A percentile compares a stretch with the other conserved stretches of the same genome.
Conservation (phyloP, 1,140 invertebrate species). For the Maniola jurtina region DNA sequence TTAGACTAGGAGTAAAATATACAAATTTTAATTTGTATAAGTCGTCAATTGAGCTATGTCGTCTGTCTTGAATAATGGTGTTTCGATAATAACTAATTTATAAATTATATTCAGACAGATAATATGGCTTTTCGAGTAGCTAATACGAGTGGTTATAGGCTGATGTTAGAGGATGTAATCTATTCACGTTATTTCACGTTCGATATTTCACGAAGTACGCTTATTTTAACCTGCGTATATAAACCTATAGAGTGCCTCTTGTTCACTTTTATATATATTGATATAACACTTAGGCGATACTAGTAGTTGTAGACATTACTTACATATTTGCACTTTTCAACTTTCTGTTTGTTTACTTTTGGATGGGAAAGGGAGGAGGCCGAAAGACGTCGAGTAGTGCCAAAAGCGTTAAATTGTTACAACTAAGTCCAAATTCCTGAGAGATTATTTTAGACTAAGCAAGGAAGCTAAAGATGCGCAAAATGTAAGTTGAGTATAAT, state of each 20-base stretch:
- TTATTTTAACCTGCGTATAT: slow-evolving; percentile 74
- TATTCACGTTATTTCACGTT: slow-evolving; percentile 63
- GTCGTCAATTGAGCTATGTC: slow-evolving; percentile 25
- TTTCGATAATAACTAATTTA: slow-evolving; percentile 27
- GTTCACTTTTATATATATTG: slow-evolving; percentile 78
- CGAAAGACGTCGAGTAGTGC: slow-evolving; percentile 57
- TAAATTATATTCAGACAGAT: slow-evolving; percentile 26
- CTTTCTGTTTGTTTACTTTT: slow-evolving; percentile 44
- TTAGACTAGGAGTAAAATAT: slow-evolving; percentile 43
- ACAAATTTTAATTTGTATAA: slow-evolving; percentile 31
- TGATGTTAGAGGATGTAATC: slow-evolving; percentile 58
- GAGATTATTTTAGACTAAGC: neutral
- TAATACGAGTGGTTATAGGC: slow-evolving; percentile 44
- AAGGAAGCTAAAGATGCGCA: neutral
- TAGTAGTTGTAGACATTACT: slow-evolving; percentile 67
- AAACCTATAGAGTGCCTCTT: slow-evolving; percentile 80
- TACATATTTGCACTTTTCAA: slow-evolving; percentile 53
- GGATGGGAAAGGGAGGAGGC: slow-evolving; percentile 35
- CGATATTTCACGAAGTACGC: slow-evolving; percentile 70
- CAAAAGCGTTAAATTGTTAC: slow-evolving; percentile 36
- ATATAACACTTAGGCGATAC: slow-evolving; percentile 69
- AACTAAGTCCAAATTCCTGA: neutral
- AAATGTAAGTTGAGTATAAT: neutral
- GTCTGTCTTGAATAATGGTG: slow-evolving; percentile 28
- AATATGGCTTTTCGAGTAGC: slow-evolving; percentile 28